Evolutionary conservation across 2,888 invertebrate species (phyloP), one percentile per base, ranked within the genome.

Genomic region (Spisula subtruncata): DNA sequence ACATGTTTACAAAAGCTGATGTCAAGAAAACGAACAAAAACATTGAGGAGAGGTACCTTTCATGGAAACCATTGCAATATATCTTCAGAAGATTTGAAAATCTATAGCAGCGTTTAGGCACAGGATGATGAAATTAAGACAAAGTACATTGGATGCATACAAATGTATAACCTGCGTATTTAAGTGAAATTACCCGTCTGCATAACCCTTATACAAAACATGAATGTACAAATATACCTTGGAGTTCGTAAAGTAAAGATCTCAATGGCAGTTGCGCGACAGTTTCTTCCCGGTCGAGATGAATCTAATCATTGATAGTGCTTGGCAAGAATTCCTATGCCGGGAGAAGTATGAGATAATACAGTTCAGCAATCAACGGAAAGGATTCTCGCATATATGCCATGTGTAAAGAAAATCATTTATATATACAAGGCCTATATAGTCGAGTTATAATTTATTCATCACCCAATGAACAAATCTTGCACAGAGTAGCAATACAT

Each of bases 391-490:
- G 35, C 16, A 35, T 25, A 35, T 14, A 14, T 75, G 35, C 5
- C 35, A 18, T 10, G 75, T 16, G 12, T 18, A 29, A 35, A 75
- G 29, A 18, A 35, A 1, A 32, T 0, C 16, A 32, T 35, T 35
- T 32, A 10, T 32, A 41, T 41, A 25, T 12, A 6, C n/a, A 16
- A 32, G 75, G 20, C 75, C 14, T 35, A 35, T 35, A 75, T 75
- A 75, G 35, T 75, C 75, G 25, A 5, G 5, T 18, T 14, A 75
- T 75, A 35, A 75, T 35, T 75, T 75, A 75, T 75, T 75, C 75
- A 75, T 32, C 5, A 16, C 18, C 4, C 75, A 14, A 75, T 75
- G 32, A 16, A 32, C 35, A 75, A n/a, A 29, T 35, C 75, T 32
- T 35, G 18, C 75, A 18, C 41, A 41, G 41, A 25, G 1, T 5